phyloP scores from a whole-genome alignment of 2,113 vertebrate genomes.

The Sander lucioperca region DNA sequence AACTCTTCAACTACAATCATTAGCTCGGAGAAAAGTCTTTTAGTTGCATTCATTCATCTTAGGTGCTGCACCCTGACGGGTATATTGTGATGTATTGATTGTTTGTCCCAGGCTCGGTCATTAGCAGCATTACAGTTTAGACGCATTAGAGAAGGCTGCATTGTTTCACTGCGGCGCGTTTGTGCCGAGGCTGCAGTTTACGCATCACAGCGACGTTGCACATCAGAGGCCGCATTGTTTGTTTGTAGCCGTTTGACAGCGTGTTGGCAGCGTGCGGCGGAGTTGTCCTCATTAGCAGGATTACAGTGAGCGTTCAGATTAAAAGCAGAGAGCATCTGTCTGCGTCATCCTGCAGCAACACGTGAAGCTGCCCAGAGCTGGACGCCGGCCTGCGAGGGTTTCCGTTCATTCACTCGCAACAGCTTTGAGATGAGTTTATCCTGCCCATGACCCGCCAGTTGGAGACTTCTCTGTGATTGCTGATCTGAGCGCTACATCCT shows the following conservation, averaged over 20 bases:
- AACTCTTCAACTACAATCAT: too few relatives aligned
- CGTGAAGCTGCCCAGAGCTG: not conserved
- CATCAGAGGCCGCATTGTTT: not conserved
- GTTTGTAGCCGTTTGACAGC: not conserved
- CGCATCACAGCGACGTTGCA: not conserved
- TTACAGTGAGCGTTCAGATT: constrained; percentile 63
- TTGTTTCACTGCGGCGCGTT: not conserved
- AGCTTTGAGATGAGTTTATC: too few relatives aligned
- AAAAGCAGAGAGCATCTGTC: constrained; percentile 59
- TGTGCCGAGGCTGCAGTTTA: not conserved
- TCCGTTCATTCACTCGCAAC: too few relatives aligned
- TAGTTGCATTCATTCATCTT: too few relatives aligned
- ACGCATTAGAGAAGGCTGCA: not conserved
- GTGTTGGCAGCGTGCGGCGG: not conserved
- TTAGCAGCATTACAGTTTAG: not conserved
- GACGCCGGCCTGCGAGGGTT: constrained; percentile 30
- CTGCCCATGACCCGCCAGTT: too few relatives aligned
- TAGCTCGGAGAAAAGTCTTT: too few relatives aligned
- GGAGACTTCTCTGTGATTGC: too few relatives aligned
- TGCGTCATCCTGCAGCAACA: not conserved
- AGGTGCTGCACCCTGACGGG: too few relatives aligned
- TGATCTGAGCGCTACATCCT: too few relatives aligned
- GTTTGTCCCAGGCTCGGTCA: not conserved
- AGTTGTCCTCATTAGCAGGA: constrained; percentile 60
- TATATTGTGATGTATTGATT: not conserved